A percentile compares a stretch with the other conserved stretches of the same genome.
These are phyloP conservation scores for Chinchilla lanigera DNA, from an alignment of 2,113 vertebrate species.

Conservation along the genomic window DNA sequence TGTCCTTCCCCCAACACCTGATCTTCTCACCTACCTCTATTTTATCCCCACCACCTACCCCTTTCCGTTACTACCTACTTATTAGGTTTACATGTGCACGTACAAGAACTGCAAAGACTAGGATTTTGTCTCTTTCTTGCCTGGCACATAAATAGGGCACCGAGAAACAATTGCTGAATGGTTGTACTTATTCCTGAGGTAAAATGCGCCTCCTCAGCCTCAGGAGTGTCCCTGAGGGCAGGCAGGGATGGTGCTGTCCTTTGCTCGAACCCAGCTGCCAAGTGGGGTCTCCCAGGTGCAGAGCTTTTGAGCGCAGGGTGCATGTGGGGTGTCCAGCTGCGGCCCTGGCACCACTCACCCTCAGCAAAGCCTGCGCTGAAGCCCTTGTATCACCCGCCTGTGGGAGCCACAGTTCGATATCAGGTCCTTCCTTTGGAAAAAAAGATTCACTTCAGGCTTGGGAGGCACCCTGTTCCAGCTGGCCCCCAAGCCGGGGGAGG, in stretches of 20 bases:
- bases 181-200: not conserved
- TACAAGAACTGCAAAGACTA: not conserved
- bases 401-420: not conserved
- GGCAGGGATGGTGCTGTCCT: not conserved
- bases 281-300: not conserved
- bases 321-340: not conserved
- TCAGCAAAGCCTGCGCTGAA: not conserved
- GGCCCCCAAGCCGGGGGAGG: not conserved
- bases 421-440: not conserved
- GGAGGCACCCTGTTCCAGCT: not conserved
- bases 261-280: not conserved
- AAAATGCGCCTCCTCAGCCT: not conserved
- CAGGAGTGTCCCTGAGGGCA: not conserved
- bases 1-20: not conserved
- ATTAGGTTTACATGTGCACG: not conserved
- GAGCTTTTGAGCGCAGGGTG: not conserved
- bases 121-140: not conserved
- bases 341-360: not conserved
- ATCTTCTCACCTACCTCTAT: not conserved
- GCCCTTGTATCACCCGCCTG: not conserved
- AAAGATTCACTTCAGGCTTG: not conserved
- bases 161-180: not conserved
- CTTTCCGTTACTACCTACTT: not conserved
- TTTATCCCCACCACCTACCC: not conserved
- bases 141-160: not conserved